Evolutionary conservation across 2,797 vertebrate species (phyloP), one percentile per base, ranked within the genome.

Genomic region (Manis pentadactyla): DNA sequence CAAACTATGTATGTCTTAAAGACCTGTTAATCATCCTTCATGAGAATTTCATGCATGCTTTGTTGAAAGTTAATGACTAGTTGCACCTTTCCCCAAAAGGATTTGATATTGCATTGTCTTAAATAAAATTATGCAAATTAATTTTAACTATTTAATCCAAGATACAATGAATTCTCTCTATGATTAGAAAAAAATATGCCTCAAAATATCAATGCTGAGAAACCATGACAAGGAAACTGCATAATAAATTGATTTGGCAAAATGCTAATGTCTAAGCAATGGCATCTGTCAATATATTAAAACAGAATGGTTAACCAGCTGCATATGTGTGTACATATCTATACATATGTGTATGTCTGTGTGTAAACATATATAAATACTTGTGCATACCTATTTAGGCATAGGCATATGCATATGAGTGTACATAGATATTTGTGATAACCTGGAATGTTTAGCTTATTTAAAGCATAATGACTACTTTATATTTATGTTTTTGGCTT

Each of bases 61-160:
- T 74, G 3, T 21, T 86, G n/a, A 81, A 71, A 94, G 53, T 69
- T 82, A 89, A 82, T 92, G 37, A 83, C 49, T 93, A 97, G 37
- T 92, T 94, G 18, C 39, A 73, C n/a, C 23, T 37, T 0, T 4
- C 15, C 21, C 13, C 51, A 68, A 95, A 93, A 74, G 5, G 37
- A 69, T 83, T 64, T 94, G 84, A 92, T 79, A 69, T 6, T 82
- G 7, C 31, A 83, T 78, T 93, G 25, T 90, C n/a, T 90, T 37
- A 91, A 94, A 91, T 93, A 93, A 81, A 88, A 86, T 63, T 77
- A 69, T 25, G 14, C 15, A 79, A 51, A 29, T 18, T 37, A 91
- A 21, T 0, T n/a, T 51, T 75, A 85, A 61, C 71, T 69, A 46
- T 79, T 84, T 37, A 92, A 92, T 73, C 69, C 29, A 93, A 61